phyloP scores from a whole-genome alignment of 2,888 invertebrate genomes.

The Macaria liturata region DNA sequence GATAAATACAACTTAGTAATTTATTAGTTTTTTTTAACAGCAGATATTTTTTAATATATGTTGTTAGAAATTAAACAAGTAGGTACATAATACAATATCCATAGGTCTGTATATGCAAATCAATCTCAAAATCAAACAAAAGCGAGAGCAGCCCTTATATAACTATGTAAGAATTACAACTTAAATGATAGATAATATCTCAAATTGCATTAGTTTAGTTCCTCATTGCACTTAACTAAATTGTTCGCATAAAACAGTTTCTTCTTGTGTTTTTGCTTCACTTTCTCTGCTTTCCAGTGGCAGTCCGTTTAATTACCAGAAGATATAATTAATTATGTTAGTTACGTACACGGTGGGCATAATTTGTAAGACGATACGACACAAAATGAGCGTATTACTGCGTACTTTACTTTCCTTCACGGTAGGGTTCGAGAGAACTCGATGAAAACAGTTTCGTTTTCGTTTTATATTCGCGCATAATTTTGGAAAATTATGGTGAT shows the following conservation, averaged over 20 bases:
- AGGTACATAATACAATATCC: no score
- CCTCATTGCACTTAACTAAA: not conserved
- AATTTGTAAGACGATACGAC: constrained; percentile 10
- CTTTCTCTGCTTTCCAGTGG: constrained; percentile 65
- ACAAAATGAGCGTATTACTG: constrained; percentile 13
- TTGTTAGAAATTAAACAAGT: no score
- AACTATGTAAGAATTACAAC: no score
- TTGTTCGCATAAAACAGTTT: constrained; percentile 6
- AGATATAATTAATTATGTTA: constrained; percentile 43
- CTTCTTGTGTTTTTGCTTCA: constrained; percentile 28
- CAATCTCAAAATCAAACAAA: no score
- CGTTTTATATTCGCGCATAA: not conserved
- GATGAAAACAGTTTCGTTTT: constrained; percentile 14
- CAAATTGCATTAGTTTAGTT: no score
- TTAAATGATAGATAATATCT: no score
- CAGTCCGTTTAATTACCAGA: constrained; percentile 19
- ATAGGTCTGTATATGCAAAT: no score
- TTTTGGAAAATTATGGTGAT: no score
- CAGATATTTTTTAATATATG: no score
- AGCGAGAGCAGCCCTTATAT: no score
- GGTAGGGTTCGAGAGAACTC: constrained; percentile 4
- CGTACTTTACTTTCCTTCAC: constrained; percentile 12
- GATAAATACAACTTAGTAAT: no score
- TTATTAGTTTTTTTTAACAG: no score
- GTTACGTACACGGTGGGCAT: constrained; percentile 32